phyloP scores from a whole-genome alignment of 2,113 vertebrate genomes.

The Rhinopomastus cyanomelas region DNA sequence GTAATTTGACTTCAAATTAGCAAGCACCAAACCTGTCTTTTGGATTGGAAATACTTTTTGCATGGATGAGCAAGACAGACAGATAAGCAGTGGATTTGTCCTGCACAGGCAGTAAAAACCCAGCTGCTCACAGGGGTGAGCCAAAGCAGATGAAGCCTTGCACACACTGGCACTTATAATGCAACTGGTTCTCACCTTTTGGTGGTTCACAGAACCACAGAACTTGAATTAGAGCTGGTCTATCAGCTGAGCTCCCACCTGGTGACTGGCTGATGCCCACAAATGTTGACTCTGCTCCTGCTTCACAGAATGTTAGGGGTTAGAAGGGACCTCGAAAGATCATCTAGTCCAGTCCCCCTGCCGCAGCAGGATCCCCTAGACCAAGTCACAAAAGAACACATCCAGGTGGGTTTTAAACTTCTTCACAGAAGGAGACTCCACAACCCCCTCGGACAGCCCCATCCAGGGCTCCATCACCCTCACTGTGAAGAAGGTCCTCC shows the following conservation, averaged over 20 bases:
- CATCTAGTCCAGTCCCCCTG: no score
- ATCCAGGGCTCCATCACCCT: no score
- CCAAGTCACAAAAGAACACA: no score
- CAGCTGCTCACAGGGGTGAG: not conserved
- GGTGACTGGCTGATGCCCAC: not conserved
- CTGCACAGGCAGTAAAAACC: not conserved
- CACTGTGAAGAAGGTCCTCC: no score
- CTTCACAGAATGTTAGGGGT: not conserved
- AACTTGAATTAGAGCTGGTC: not conserved
- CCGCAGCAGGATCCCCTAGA: no score
- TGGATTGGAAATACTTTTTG: not conserved
- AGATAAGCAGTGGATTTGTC: not conserved
- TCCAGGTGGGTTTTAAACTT: no score
- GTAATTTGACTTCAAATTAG: conserved; percentile 1
- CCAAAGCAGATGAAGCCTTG: not conserved
- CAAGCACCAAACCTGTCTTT: not conserved
- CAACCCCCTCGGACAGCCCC: no score
- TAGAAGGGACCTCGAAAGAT: no score
- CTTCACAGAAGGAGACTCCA: no score
- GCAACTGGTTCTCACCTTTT: not conserved
- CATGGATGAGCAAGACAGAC: accelerated
- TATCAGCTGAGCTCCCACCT: not conserved
- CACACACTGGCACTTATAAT: not conserved
- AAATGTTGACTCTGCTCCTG: not conserved
- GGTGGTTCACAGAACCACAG: no score